These are phyloP conservation scores for Drosophila nebulosa DNA, from an alignment of 1,140 invertebrate species.

Conservation along the genomic window DNA sequence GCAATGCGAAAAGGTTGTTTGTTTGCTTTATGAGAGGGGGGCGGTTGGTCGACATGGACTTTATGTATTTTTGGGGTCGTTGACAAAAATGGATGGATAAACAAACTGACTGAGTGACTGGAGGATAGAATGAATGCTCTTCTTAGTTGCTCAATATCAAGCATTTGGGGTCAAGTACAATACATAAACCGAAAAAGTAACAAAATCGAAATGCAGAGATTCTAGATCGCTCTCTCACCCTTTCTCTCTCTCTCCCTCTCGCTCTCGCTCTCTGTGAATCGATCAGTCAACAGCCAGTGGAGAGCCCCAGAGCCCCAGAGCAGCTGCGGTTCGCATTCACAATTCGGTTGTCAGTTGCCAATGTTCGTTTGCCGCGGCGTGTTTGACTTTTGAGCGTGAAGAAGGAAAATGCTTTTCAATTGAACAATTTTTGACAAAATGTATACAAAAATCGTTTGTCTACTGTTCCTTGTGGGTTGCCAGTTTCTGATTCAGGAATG, in stretches of 20 bases:
- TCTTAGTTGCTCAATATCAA: background rate
- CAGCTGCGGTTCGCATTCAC: background rate
- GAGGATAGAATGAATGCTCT: background rate
- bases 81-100: conserved; percentile 15
- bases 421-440: conserved; percentile 28
- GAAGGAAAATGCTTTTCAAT: conserved; percentile 16
- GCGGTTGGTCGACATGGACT: background rate
- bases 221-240: background rate
- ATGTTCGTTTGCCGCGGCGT: conserved; percentile 56
- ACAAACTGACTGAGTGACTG: background rate
- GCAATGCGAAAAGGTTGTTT: conserved; percentile 15
- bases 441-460: conserved; percentile 16
- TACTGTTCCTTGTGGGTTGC: conserved; percentile 15
- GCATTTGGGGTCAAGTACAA: conserved; percentile 57
- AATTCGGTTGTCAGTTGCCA: conserved; percentile 57
- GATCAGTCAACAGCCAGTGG: conserved; percentile 59
- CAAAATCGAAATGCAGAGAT: conserved; percentile 14
- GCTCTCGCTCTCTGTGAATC: conserved; percentile 27
- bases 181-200: conserved; percentile 10
- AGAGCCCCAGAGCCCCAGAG: background rate
- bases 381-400: conserved; percentile 27
- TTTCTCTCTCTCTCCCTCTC: background rate
- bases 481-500: conserved; percentile 12
- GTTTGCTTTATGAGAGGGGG: background rate
- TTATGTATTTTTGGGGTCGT: conserved; percentile 34